Conservation (phyloP, 1,140 invertebrate genomes). For the Andrena cerasifolii region DNA sequence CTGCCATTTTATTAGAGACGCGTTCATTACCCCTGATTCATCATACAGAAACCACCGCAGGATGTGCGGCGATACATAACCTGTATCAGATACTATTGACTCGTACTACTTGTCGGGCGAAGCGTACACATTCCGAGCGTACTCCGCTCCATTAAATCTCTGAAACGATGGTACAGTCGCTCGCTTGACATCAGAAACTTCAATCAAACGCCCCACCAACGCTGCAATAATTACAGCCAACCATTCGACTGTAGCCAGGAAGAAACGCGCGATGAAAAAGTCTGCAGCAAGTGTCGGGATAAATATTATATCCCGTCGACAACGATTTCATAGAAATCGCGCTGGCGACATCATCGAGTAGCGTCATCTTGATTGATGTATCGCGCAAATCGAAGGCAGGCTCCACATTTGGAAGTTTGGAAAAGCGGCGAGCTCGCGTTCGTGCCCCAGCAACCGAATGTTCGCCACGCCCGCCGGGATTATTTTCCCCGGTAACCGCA, state of each 20-base stretch:
- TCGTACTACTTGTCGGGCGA: too few species aligned
- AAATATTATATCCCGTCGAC: not conserved
- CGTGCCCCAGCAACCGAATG: not conserved
- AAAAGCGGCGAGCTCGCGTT: not conserved
- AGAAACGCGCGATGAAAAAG: not conserved
- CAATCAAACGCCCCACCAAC: not conserved
- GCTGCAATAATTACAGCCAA: not conserved
- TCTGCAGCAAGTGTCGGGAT: not conserved
- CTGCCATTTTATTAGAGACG: slow-evolving; percentile 1
- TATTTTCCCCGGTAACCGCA: slow-evolving; percentile 26
- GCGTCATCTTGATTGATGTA: slow-evolving; percentile 6
- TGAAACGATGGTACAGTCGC: too few species aligned
- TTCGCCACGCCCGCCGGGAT: not conserved
- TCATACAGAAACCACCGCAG: too few species aligned
- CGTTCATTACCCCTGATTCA: not conserved
- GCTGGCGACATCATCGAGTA: not conserved
- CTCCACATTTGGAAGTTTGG: not conserved
- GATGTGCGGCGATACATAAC: too few species aligned
- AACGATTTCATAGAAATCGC: not conserved
- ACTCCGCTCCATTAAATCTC: too few species aligned
- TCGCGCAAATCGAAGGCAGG: too few species aligned
- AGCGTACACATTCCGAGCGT: too few species aligned
- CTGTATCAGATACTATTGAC: not conserved
- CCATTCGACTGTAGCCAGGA: not conserved
- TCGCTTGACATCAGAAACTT: too few species aligned